These are phyloP conservation scores for Rachycentron canadum DNA, from an alignment of 2,797 vertebrate genomes.

Conservation along the genomic window DNA sequence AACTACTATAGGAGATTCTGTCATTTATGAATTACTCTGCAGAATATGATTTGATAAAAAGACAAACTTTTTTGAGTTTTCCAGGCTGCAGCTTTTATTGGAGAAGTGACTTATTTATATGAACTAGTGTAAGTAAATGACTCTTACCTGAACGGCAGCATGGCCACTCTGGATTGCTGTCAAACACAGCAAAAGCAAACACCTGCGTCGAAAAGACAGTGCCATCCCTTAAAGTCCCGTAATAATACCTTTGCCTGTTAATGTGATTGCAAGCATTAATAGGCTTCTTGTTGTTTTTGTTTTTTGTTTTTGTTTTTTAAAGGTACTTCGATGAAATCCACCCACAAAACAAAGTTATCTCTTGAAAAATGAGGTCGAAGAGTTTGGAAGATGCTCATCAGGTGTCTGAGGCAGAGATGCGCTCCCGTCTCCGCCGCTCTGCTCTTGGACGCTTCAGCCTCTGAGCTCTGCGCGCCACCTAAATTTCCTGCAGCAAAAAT, in stretches of 20 bases:
- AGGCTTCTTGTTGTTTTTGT: background rate
- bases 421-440: constrained; percentile 48
- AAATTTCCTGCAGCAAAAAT: constrained; percentile 65
- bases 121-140: background rate
- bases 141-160: constrained; percentile 80
- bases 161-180: constrained; percentile 71
- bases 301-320: background rate
- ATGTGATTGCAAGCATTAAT: constrained; percentile 9
- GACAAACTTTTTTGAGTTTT: background rate
- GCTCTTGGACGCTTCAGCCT: constrained; percentile 56
- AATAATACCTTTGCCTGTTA: constrained; percentile 1
- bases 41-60: background rate
- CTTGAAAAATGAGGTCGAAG: background rate
- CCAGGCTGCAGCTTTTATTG: background rate
- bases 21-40: background rate
- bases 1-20: background rate
- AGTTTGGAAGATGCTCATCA: constrained; percentile 71
- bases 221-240: constrained; percentile 68
- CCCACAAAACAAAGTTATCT: background rate
- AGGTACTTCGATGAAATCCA: background rate
- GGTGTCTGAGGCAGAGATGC: constrained; percentile 71
- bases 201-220: constrained; percentile 71
- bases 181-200: constrained; percentile 81
- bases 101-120: background rate
- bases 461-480: constrained; percentile 59